Conservation (phyloP, 1,140 invertebrate species). For the Papilio machaon region DNA sequence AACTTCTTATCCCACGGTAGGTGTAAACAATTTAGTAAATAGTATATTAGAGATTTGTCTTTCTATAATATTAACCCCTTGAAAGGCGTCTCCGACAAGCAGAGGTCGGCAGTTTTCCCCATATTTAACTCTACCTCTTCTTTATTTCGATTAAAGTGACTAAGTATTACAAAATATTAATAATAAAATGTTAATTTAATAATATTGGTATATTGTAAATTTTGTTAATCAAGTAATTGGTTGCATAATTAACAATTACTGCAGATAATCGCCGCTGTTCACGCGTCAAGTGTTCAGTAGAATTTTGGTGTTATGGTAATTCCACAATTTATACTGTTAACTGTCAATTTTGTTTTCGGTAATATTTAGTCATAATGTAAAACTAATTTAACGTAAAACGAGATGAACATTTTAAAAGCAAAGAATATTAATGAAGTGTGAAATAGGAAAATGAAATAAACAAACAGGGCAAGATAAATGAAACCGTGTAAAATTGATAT, state of each 20-base stretch:
- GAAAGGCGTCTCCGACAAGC: too few species aligned
- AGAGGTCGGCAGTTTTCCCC: too few species aligned
- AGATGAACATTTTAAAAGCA: not conserved
- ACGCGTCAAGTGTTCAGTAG: not conserved
- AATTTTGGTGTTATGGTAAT: not conserved
- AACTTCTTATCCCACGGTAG: too few species aligned
- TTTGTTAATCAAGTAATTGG: slow-evolving; percentile 7
- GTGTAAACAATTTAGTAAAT: too few species aligned
- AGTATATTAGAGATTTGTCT: too few species aligned
- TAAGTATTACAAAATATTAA: too few species aligned
- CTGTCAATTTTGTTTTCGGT: too few species aligned
- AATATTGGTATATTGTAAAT: slow-evolving; percentile 13
- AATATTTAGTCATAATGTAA: too few species aligned
- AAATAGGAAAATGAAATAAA: not conserved
- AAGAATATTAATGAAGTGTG: not conserved
- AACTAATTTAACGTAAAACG: not conserved
- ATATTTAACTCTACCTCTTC: too few species aligned
- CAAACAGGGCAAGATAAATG: not conserved
- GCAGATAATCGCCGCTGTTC: not conserved
- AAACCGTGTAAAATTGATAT: not conserved
- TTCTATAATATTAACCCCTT: too few species aligned
- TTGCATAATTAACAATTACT: not conserved
- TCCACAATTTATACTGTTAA: not conserved
- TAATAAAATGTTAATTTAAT: not conserved
- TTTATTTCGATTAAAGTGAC: too few species aligned